These are phyloP conservation scores for Palloptera scutellata DNA, from an alignment of 2,888 invertebrate genomes.

Conservation along the genomic window DNA sequence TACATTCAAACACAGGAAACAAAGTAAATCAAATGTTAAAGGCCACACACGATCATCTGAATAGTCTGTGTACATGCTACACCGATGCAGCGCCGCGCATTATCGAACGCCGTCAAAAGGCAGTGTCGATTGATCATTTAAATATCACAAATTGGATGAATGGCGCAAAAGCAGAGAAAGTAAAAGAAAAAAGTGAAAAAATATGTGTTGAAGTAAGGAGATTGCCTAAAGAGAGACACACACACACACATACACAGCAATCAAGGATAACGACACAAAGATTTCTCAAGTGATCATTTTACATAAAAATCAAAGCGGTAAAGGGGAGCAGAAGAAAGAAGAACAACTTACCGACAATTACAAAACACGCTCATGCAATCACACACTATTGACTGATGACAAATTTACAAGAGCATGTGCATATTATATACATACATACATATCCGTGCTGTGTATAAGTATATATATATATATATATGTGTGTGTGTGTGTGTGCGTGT, in stretches of 20 bases:
- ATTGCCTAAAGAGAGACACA: too few relatives aligned
- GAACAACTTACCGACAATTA: too few relatives aligned
- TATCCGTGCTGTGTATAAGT: background rate
- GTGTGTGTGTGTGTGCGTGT: background rate
- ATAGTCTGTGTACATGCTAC: too few relatives aligned
- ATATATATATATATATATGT: background rate
- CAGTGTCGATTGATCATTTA: slow-evolving; percentile 13
- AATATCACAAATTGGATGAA: slow-evolving; percentile 4
- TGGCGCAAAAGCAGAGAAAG: background rate
- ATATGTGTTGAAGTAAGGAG: background rate
- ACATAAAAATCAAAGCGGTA: slow-evolving; percentile 6
- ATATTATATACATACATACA: background rate
- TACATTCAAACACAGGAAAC: too few relatives aligned
- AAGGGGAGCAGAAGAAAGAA: background rate
- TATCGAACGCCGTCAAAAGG: background rate
- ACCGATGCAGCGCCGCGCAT: too few relatives aligned
- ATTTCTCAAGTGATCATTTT: slow-evolving; percentile 22
- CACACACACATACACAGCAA: background rate
- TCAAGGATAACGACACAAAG: slow-evolving; percentile 10
- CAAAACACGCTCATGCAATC: too few relatives aligned
- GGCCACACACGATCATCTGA: too few relatives aligned
- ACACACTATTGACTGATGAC: too few relatives aligned
- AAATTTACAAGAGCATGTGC: too few relatives aligned
- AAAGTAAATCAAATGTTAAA: too few relatives aligned
- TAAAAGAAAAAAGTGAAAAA: too few relatives aligned